A percentile compares a stretch with the other conserved stretches of the same genome.
Conservation (phyloP, 1,140 invertebrate genomes). For the silkworm (Bombyx mori) region DNA sequence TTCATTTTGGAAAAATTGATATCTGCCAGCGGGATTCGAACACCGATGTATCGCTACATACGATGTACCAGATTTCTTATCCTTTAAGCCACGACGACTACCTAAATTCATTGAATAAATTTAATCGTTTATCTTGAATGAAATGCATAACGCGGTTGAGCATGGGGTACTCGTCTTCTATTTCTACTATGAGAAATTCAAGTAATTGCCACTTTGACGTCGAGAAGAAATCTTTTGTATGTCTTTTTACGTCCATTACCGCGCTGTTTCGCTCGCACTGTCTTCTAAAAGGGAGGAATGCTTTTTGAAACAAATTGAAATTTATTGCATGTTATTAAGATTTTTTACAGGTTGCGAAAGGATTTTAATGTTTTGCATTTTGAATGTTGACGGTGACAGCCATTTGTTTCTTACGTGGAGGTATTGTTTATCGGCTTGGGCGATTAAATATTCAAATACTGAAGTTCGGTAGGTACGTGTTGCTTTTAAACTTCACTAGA, state of each 20-base stretch:
- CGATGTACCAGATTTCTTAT: too few relatives aligned
- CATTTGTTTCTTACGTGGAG: too few relatives aligned
- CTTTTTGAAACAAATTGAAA: constrained; percentile 5
- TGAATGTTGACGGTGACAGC: too few relatives aligned
- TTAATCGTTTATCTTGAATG: too few relatives aligned
- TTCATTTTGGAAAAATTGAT: too few relatives aligned
- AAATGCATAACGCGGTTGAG: too few relatives aligned
- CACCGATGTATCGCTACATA: too few relatives aligned
- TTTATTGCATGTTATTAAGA: neutral
- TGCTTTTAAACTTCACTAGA: too few relatives aligned
- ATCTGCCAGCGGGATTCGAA: too few relatives aligned
- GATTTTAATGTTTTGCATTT: neutral
- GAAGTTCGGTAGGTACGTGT: neutral
- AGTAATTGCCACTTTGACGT: constrained; percentile 8
- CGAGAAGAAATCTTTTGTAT: constrained; percentile 7
- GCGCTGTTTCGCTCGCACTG: constrained; percentile 3
- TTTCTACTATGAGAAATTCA: constrained; percentile 5
- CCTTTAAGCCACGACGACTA: too few relatives aligned
- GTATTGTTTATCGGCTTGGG: too few relatives aligned
- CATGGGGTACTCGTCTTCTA: neutral
- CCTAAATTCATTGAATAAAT: too few relatives aligned
- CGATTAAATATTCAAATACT: neutral
- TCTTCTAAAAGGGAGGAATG: constrained; percentile 3
- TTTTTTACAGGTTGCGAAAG: neutral
- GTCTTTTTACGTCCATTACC: constrained; percentile 8